Base-by-base conservation (phyloP, 2,888 invertebrate species). In the Sylvicola fuscatus region DNA sequence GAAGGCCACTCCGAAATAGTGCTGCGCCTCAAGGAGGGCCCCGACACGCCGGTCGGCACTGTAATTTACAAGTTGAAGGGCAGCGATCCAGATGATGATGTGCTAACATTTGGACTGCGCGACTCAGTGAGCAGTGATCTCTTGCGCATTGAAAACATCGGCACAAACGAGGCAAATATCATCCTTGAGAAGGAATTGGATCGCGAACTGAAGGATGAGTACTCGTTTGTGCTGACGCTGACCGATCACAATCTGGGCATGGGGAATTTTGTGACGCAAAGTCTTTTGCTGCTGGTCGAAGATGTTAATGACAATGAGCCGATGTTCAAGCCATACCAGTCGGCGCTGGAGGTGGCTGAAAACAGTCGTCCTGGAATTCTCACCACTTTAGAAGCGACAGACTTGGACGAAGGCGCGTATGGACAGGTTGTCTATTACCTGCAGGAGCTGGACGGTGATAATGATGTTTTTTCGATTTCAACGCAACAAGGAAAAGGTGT, bases 271-370 rank as follows among this genome's bases (percentile, higher is more conserved):
- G 80, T 89, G 45, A 87, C 86, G 2, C 89, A 89, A 61, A 86
- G 87, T 52, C 70, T 90, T 46, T 63, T 89, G 43, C 61, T 89
- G 35, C 65, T 89, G 46, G 86, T 90, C 32, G 89, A 89, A 61
- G 90, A 90, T 54, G 78, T 86, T 32, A 89, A 89, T 52, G 89
- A 89, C 62, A 89, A 89, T 62, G 77, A 74, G 49, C 90, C 90
- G 21, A 68, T 82, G 43, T 90, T 89, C 56, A 72, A 77, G 53
- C 76, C 82, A 14, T 84, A 84, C 60, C 81, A 80, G 46, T 74
- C 82, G 32, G 80, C 84, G 35, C 65, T 90, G 42, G 73, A 72
- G 38, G 66, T 90, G 29, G 70, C 72, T 39, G 90, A 90, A 62
- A 72, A 86, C 54, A 73, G 80, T 35, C 58, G 65, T 5, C 79